Base-by-base conservation (phyloP, 2,797 vertebrate species). In the Trachops cirrhosus region DNA sequence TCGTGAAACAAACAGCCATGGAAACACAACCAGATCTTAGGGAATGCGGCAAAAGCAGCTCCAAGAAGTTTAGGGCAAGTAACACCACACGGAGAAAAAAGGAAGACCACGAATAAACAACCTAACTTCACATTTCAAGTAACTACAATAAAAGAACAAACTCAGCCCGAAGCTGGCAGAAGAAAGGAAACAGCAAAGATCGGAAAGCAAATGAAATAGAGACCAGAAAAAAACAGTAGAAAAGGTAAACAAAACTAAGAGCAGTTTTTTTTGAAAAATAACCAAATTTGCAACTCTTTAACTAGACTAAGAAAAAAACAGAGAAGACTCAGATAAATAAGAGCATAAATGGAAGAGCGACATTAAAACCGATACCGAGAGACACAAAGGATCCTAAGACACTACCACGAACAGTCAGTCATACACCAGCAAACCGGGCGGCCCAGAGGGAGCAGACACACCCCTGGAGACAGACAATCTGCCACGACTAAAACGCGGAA, bases 341-440 rank as follows among this genome's bases (percentile, higher is more conserved):
- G n/a, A 19, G 32, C 62, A 18, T 7, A 3, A n/a, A 8, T 1
- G 15, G 5, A 64, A n/a, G 62, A n/a, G 62, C 18, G 32, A 34
- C 2, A 4, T 3, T 19, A 19, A 11, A 19, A 9, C n/a, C 0
- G 32, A 1, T 0, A 2, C 32, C 4, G 16, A 19, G 62, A n/a
- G 9, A 18, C 16, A 18, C 29, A 1, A 2, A 14, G 59, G 32
- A 3, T 3, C 6, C 11, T 11, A 1, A 8, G 59, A 11, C 59
- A 6, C 59, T 11, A 1, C 29, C 2, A 4, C 2, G 59, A 3
- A 3, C 59, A 1, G 59, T 2, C 59, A 1, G 59, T 9, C 59
- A 15, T 5, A 0, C 2, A 5, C 59, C 29, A 2, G 3, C 59
- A 6, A 11, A 15, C 4, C 0, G 29, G 26, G 14, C 14, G 0